A percentile compares a stretch with the other conserved stretches of the same genome.
Evolutionary conservation across 2,888 invertebrate species (phyloP).

Genomic region (Drosophila siamana): DNA sequence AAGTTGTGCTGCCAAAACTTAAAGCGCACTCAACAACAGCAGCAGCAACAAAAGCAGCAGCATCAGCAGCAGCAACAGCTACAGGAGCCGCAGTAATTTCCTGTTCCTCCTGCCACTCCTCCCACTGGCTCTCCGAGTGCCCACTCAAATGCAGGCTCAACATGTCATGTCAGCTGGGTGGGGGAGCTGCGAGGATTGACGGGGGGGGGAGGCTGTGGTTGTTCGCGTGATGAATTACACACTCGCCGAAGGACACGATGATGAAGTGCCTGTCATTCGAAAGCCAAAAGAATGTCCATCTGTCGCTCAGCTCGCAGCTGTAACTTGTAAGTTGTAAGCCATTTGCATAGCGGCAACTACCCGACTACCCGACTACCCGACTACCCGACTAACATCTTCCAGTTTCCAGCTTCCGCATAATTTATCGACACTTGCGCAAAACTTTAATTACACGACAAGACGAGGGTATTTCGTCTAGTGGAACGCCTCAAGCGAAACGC

Average conservation of each 20-base stretch:
- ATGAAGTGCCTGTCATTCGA: constrained; percentile 80
- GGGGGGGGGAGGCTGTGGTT: constrained; percentile 66
- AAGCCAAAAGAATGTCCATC: constrained; percentile 81
- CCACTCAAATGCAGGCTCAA: constrained; percentile 74
- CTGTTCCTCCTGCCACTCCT: constrained; percentile 17
- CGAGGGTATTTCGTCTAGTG: constrained; percentile 51
- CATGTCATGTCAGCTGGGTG: constrained; percentile 69
- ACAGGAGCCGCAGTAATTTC: constrained; percentile 54
- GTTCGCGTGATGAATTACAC: constrained; percentile 82
- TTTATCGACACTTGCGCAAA: constrained; percentile 81
- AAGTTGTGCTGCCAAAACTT: constrained; percentile 64
- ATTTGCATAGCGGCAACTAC: constrained; percentile 74
- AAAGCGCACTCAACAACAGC: constrained; percentile 52
- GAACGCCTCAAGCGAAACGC: constrained; percentile 33
- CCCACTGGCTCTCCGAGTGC: background rate
- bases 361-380: background rate
- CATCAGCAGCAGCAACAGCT: constrained; percentile 21
- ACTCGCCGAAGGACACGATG: constrained; percentile 80
- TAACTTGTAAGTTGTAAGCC: constrained; percentile 51
- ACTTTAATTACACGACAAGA: constrained; percentile 76
- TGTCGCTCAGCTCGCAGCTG: constrained; percentile 52
- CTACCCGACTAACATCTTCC: constrained; percentile 32
- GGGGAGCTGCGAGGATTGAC: background rate
- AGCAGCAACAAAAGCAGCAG: constrained; percentile 25
- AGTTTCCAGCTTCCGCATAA: constrained; percentile 63